Evolutionary conservation across 53 echinoderm and acorn worm genomes (phyloP), one percentile per base, ranked within the genome.

Genomic region (Zoroaster sp.): DNA sequence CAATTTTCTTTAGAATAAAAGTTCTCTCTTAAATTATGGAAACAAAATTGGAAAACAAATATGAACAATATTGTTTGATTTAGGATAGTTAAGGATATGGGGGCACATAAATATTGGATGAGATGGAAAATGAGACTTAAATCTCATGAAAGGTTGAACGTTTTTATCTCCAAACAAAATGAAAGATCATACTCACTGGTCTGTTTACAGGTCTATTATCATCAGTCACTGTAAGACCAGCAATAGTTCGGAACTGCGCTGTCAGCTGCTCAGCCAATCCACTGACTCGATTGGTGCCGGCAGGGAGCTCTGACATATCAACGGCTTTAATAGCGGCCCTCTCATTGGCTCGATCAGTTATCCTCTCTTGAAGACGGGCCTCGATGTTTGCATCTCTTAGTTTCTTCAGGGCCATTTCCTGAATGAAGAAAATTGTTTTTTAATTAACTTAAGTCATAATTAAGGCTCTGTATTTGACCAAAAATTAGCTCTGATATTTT

Each of bases 241-340:
- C 93, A 69, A 93, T 95, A 6, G 87, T 52, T 47, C 90, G 41
- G 32, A 97, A 92, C 75, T 97, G 93, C 14, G 93, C 93, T 40
- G 88, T 90, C 54, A 97, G 92, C 40, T 90, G 91, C 51, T 97
- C 92, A 8, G 95, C 93, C 77, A 97, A 73, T 41, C 95, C 97
- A 49, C 95, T 97, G 86, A 95, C 97, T 51, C 91, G 86, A 55
- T 91, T 91, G 2, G 91, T 87, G 42, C 91, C 91, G 0, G 85
- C 51, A 11, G 85, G 85, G 35, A 85, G 49, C 71, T 85, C 85
- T 23, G 70, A 35, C 35, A 28, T 35, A 8, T 88, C 47, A 11
- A 37, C 39, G 52, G 69, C 44, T 51, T 85, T 76, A n/a, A 7
- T 35, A 0, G 74, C 91, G 13, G 74, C 59, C 45, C 71, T 69